A percentile compares a stretch with the other conserved stretches of the same genome.
Conservation (phyloP, 1,140 invertebrate genomes). For the Elymnias hypermnestra region DNA sequence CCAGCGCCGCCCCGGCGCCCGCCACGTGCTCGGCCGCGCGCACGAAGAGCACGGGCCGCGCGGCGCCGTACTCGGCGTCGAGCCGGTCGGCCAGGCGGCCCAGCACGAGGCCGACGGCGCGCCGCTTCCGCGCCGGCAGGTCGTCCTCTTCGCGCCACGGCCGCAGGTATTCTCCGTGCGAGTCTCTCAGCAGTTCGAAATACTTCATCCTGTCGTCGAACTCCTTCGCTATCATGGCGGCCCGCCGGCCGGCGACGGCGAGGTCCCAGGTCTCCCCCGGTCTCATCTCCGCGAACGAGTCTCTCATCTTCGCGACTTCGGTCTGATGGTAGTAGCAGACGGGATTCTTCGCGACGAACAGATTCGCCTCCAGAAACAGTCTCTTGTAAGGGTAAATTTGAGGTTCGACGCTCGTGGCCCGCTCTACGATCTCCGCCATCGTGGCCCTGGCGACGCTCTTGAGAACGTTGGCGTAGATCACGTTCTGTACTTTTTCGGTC, state of each 20-base stretch:
- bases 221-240: conserved; percentile 46
- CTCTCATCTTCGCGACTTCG: conserved; percentile 50
- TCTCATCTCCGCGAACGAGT: conserved; percentile 47
- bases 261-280: conserved; percentile 45
- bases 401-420: conserved; percentile 31
- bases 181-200: conserved; percentile 39
- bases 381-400: conserved; percentile 54
- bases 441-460: conserved; percentile 30
- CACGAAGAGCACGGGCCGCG: too few species aligned
- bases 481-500: conserved; percentile 31
- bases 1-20: too few species aligned
- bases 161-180: conserved; percentile 44
- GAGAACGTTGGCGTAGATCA: conserved; percentile 37
- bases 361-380: conserved; percentile 47
- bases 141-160: conserved; percentile 53
- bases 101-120: too few species aligned
- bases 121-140: conserved; percentile 38
- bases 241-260: conserved; percentile 49
- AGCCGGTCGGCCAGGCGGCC: too few species aligned
- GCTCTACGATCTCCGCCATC: conserved; percentile 31
- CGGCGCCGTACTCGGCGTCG: too few species aligned
- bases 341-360: conserved; percentile 62
- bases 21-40: too few species aligned
- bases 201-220: conserved; percentile 62
- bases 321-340: conserved; percentile 64